Base-by-base conservation (phyloP, 2,797 vertebrate genomes). In the Anguilla obscura region DNA sequence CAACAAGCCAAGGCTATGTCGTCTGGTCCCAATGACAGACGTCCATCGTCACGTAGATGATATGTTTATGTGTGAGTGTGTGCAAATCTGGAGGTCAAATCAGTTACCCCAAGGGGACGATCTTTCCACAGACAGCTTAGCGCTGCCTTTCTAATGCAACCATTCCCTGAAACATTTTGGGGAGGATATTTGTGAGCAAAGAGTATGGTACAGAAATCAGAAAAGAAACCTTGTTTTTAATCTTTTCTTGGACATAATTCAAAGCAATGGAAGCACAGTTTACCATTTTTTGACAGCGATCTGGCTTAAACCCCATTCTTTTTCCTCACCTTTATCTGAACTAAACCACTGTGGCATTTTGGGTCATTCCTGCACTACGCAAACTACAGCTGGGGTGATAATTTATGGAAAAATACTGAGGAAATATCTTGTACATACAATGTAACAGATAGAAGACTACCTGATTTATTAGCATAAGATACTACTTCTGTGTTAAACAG, bases 51-150 rank as follows among this genome's bases (percentile, higher is more conserved):
- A 50, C 45, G 6, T 1, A 21, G 79, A 82, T 82, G 79, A 82
- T 48, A 82, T 82, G 79, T 82, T 21, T n/a, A 82, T 50, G 79
- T 45, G 45, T 50, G 79, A 48, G 36, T 50, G 21, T 50, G 79
- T 80, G 76, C 40, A 45, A 80, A 80, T 48, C 76, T 45, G 36
- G 40, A 80, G 36, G 83, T 84, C 48, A 84, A 30, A 58, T 56
- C 10, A 33, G 24, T 27, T 14, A 58, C n/a, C 50, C 50, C 56
- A 24, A 58, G 30, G 84, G 21, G 84, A 58, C 9, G 0, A 52
- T 52, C n/a, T 86, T 3, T 48, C 45, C 33, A 45, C 85, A 86
- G 85, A 80, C 66, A 60, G 54, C 36, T 86, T n/a, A 88, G 74
- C 76, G 4, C 40, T 66, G 54, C 56, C 86, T 69, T 40, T 18